These are phyloP conservation scores for Pyrgilauda ruficollis DNA, from an alignment of 2,113 vertebrate genomes.

Conservation along the genomic window DNA sequence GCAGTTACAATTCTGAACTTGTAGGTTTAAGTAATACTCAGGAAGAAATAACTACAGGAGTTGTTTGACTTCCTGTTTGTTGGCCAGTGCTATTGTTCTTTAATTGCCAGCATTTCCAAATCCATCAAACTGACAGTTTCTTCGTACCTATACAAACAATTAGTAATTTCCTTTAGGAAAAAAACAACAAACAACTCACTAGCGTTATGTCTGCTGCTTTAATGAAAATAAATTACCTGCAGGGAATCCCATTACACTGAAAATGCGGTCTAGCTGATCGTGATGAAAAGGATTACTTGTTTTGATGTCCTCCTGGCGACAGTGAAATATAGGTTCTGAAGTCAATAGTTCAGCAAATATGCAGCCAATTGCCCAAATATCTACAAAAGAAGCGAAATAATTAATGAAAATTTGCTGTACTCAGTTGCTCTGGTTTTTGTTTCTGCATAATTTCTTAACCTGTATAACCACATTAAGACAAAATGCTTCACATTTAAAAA, in stretches of 20 bases:
- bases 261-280: slow-evolving; percentile 96
- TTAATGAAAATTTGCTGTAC: neutral
- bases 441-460: neutral
- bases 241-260: slow-evolving; percentile 98
- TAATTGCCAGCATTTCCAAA: neutral
- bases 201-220: neutral
- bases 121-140: neutral
- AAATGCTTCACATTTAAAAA: neutral
- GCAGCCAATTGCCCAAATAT: slow-evolving; percentile 99
- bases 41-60: neutral
- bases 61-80: neutral
- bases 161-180: neutral
- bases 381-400: slow-evolving; percentile 67
- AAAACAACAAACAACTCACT: neutral
- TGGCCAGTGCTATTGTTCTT: neutral
- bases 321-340: slow-evolving; percentile 97
- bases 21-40: neutral
- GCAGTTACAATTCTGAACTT: neutral
- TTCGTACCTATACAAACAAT: neutral
- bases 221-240: slow-evolving; percentile 83
- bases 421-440: neutral
- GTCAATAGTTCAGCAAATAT: slow-evolving; percentile 98
- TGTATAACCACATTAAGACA: neutral
- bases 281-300: slow-evolving; percentile 99
- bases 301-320: slow-evolving; percentile 99